These are phyloP conservation scores for Ylistrum balloti DNA, from an alignment of 1,140 invertebrate species.

Conservation along the genomic window DNA sequence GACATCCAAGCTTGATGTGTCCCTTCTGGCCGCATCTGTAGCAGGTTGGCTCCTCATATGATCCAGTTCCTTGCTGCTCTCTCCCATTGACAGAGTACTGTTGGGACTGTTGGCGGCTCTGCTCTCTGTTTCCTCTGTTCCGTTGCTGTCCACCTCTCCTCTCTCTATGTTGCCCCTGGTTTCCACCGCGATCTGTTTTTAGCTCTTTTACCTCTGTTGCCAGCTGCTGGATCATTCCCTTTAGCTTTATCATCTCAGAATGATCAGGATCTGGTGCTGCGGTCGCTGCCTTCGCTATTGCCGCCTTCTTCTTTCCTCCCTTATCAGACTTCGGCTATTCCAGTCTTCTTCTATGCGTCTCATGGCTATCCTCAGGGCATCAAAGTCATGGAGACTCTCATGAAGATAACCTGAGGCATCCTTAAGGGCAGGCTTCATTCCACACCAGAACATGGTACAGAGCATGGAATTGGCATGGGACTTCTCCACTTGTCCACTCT, in stretches of 20 bases:
- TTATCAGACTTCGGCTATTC: not conserved
- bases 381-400: not conserved
- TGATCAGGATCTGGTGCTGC: not conserved
- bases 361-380: not conserved
- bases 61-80: too few relatives aligned
- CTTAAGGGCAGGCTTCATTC: conserved; percentile 38
- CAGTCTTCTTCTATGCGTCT: not conserved
- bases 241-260: not conserved
- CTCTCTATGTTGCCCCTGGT: not conserved
- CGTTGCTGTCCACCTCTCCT: not conserved
- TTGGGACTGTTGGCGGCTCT: not conserved
- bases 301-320: not conserved
- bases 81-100: not conserved
- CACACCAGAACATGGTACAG: too few relatives aligned
- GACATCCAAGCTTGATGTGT: not conserved
- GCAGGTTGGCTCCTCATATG: not conserved
- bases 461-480: not conserved
- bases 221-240: too few relatives aligned
- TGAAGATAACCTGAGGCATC: not conserved
- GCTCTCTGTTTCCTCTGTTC: not conserved
- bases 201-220: too few relatives aligned
- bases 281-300: not conserved
- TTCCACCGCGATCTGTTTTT: not conserved
- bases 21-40: conserved; percentile 43
- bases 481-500: not conserved